Conservation (phyloP, 2,797 vertebrate species). For the Phrynocephalus forsythii region DNA sequence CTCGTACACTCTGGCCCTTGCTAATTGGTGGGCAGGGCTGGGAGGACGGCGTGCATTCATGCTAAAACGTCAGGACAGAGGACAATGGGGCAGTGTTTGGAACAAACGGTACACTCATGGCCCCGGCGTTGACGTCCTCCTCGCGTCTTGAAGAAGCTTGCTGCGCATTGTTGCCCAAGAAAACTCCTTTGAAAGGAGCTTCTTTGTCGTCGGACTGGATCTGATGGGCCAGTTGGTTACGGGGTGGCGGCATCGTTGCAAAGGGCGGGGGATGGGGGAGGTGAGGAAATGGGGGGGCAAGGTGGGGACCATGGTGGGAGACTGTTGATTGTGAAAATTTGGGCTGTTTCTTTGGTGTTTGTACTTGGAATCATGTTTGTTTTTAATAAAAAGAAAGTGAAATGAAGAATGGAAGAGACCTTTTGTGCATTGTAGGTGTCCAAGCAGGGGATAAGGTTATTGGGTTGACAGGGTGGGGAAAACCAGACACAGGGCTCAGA, state of each 20-base stretch:
- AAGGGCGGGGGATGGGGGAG: background rate
- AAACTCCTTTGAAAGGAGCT: too few species aligned
- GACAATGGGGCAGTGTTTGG: conserved; percentile 28
- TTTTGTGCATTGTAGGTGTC: background rate
- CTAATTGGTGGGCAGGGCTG: conserved; percentile 1
- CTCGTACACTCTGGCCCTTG: background rate
- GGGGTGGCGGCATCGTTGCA: too few species aligned
- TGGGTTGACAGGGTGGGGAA: too few species aligned
- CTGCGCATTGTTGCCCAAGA: background rate
- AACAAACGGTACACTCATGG: background rate
- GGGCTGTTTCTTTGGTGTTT: background rate
- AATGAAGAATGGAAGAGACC: background rate
- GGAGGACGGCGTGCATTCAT: background rate
- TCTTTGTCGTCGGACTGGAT: background rate
- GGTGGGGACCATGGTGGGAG: background rate
- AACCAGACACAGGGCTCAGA: too few species aligned
- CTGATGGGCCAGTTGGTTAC: background rate
- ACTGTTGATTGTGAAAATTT: background rate
- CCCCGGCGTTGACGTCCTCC: background rate
- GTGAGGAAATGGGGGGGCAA: background rate
- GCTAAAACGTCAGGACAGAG: background rate
- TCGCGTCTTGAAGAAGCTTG: background rate
- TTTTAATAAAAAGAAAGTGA: conserved; percentile 24
- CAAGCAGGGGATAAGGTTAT: background rate
- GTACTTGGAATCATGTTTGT: background rate